Evolutionary conservation across 2,797 vertebrate genomes (phyloP).

Genomic region (Clarias fuscus): DNA sequence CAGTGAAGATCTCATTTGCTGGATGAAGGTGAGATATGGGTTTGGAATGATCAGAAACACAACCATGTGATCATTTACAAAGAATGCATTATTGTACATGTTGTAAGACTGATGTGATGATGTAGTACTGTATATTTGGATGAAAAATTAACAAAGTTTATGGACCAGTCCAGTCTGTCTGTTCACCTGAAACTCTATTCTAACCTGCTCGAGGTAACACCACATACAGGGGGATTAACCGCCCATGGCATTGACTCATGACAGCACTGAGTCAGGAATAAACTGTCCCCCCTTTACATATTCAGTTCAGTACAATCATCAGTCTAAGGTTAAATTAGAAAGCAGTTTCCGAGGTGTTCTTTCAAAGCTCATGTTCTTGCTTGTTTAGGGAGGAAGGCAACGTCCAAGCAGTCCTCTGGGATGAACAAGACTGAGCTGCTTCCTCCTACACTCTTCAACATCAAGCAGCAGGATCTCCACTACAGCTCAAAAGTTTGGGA

Average conservation of each 20-base stretch:
- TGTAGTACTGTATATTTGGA: background rate
- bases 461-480: constrained; percentile 21
- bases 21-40: background rate
- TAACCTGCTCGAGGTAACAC: background rate
- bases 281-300: background rate
- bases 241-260: background rate
- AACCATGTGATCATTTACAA: background rate
- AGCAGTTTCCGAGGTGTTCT: background rate
- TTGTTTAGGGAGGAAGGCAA: background rate
- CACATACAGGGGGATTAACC: background rate
- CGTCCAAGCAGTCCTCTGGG: constrained; percentile 4
- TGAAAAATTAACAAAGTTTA: no score
- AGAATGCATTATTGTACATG: background rate
- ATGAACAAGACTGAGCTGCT: constrained; percentile 2
- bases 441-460: constrained; percentile 22
- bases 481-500: background rate
- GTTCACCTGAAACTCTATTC: background rate
- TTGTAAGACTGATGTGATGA: background rate
- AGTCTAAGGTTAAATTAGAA: background rate
- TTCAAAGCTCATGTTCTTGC: background rate
- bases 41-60: background rate
- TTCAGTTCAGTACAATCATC: background rate
- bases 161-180: background rate
- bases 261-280: background rate
- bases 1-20: background rate